A percentile compares a stretch with the other conserved stretches of the same genome.
These are phyloP conservation scores for Hoplodrina ambigua DNA, from an alignment of 2,888 invertebrate genomes.

Conservation along the genomic window DNA sequence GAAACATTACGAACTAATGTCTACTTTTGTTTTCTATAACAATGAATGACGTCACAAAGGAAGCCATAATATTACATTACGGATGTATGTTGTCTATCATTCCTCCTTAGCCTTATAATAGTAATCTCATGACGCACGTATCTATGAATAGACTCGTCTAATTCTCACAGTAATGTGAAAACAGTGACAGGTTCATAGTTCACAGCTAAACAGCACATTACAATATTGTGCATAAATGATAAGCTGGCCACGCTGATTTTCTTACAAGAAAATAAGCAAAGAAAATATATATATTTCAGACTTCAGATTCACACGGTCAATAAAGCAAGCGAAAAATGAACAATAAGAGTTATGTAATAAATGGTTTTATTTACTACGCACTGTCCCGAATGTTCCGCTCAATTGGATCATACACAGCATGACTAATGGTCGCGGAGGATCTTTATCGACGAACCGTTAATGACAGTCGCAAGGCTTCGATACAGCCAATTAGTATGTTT, in stretches of 20 bases:
- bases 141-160: conserved; percentile 20
- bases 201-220: conserved; percentile 33
- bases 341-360: conserved; percentile 4
- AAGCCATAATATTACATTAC: conserved; percentile 30
- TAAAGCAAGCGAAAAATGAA: conserved; percentile 12
- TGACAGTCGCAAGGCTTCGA: conserved; percentile 60
- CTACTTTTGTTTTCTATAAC: not conserved
- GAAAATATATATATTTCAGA: conserved; percentile 16
- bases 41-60: conserved; percentile 8
- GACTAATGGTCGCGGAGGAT: conserved; percentile 40
- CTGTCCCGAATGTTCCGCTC: conserved; percentile 13
- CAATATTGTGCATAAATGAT: conserved; percentile 23
- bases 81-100: conserved; percentile 3
- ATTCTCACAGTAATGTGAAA: conserved; percentile 34
- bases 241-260: conserved; percentile 14
- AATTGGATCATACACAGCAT: conserved; percentile 35
- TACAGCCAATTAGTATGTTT: conserved; percentile 55
- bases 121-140: conserved; percentile 20
- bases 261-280: conserved; percentile 22
- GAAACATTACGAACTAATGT: not conserved
- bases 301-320: conserved; percentile 12
- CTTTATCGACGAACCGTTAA: conserved; percentile 50
- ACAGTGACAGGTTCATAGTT: conserved; percentile 47
- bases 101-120: conserved; percentile 28
- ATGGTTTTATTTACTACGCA: conserved; percentile 13